A percentile compares a stretch with the other conserved stretches of the same genome.
phyloP scores from a whole-genome alignment of 2,888 invertebrate species.

The Stenodera caucasica region DNA sequence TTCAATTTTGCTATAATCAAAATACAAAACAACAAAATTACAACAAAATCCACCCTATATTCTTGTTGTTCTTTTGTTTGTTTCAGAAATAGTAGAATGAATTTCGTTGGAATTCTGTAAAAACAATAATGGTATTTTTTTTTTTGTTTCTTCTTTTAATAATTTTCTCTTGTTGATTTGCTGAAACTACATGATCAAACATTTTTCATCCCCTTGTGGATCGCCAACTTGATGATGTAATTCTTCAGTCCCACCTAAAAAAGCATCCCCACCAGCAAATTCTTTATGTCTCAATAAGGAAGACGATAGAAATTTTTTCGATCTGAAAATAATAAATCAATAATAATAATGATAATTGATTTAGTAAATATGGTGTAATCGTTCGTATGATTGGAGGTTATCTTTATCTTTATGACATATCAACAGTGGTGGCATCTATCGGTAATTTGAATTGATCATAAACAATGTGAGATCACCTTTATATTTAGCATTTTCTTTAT shows the following conservation, averaged over 20 bases:
- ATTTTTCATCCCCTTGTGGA: conserved; percentile 61
- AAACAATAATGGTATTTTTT: conserved; percentile 4
- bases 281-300: conserved; percentile 59
- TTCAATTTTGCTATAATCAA: no score
- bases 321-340: conserved; percentile 36
- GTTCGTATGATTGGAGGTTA: no score
- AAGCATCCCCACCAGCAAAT: conserved; percentile 46
- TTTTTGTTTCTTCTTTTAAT: neutral
- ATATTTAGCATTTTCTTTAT: no score
- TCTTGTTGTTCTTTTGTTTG: no score
- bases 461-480: no score
- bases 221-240: conserved; percentile 60
- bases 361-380: neutral
- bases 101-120: neutral
- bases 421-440: conserved; percentile 1
- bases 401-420: conserved; percentile 18
- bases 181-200: conserved; percentile 59
- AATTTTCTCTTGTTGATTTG: conserved; percentile 29
- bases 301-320: conserved; percentile 57
- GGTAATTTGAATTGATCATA: no score
- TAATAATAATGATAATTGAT: neutral
- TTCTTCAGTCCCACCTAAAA: conserved; percentile 56
- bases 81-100: neutral
- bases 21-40: no score
- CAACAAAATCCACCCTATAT: neutral